Conservation (phyloP, 1,140 invertebrate genomes). For the Laupala kohalensis region DNA sequence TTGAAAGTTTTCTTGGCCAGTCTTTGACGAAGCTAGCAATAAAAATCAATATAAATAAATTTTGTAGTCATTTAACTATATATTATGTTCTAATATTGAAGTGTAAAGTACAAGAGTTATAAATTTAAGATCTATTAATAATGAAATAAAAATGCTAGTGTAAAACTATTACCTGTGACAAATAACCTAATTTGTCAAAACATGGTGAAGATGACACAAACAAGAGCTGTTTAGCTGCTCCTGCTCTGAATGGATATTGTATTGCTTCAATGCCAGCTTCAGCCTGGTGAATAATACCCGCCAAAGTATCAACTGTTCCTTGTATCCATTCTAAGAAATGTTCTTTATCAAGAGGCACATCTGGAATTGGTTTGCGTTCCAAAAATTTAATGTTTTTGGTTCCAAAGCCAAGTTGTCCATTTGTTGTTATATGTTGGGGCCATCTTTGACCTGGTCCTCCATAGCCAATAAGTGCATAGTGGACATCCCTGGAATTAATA, state of each 20-base stretch:
- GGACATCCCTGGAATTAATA: constrained; percentile 18
- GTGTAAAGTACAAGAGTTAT: too few relatives aligned
- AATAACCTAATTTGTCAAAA: neutral
- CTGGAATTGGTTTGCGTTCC: neutral
- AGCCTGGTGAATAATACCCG: neutral
- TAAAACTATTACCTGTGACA: neutral
- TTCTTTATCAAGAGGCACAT: neutral
- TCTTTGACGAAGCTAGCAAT: neutral
- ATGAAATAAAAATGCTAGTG: too few relatives aligned
- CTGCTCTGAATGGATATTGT: neutral
- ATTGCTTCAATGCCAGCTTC: neutral
- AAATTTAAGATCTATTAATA: too few relatives aligned
- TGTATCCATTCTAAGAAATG: neutral
- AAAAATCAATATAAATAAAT: too few relatives aligned
- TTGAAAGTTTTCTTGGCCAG: neutral
- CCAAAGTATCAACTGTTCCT: neutral
- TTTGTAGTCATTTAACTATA: too few relatives aligned
- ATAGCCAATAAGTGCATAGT: constrained; percentile 15
- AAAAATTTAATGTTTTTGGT: constrained; percentile 1
- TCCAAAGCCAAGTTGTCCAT: constrained; percentile 14
- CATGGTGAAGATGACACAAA: neutral
- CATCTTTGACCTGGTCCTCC: constrained; percentile 12
- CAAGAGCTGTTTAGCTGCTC: neutral
- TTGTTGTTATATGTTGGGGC: constrained; percentile 12
- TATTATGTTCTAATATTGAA: too few relatives aligned